A percentile compares a stretch with the other conserved stretches of the same genome.
Evolutionary conservation across 2,797 vertebrate species (phyloP).

Genomic region (Gallinago solitaria): DNA sequence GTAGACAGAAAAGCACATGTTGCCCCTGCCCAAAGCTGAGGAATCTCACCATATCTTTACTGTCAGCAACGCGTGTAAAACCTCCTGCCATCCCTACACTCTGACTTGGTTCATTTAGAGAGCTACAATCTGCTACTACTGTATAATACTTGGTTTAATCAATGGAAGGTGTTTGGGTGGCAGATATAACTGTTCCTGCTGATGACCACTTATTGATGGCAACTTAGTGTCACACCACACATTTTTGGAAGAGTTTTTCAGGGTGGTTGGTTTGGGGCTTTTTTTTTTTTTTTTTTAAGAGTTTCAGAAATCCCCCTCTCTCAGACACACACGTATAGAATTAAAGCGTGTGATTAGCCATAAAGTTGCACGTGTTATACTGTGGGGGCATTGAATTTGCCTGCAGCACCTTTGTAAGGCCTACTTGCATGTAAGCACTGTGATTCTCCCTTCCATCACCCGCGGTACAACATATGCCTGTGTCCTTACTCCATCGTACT

Average conservation of each 20-base stretch:
- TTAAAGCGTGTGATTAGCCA: background rate
- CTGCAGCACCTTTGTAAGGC: background rate
- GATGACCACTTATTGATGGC: background rate
- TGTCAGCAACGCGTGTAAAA: background rate
- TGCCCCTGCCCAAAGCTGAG: background rate
- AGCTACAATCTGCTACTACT: background rate
- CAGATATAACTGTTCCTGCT: background rate
- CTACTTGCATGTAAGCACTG: background rate
- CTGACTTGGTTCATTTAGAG: background rate
- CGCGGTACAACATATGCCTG: fast-evolving
- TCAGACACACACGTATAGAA: background rate
- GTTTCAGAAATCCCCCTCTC: background rate
- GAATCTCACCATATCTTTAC: background rate
- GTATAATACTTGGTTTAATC: background rate
- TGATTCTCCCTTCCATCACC: background rate
- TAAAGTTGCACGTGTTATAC: background rate
- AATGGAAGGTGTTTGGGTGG: background rate
- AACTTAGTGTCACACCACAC: background rate
- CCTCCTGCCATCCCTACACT: background rate
- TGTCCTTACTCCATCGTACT: background rate
- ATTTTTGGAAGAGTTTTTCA: background rate
- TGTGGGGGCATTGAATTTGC: background rate
- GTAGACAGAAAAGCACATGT: background rate
- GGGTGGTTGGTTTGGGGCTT: fast-evolving
- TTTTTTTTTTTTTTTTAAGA: fast-evolving